These are phyloP conservation scores for Eospalax fontanierii DNA, from an alignment of 2,797 vertebrate species.

Conservation along the genomic window DNA sequence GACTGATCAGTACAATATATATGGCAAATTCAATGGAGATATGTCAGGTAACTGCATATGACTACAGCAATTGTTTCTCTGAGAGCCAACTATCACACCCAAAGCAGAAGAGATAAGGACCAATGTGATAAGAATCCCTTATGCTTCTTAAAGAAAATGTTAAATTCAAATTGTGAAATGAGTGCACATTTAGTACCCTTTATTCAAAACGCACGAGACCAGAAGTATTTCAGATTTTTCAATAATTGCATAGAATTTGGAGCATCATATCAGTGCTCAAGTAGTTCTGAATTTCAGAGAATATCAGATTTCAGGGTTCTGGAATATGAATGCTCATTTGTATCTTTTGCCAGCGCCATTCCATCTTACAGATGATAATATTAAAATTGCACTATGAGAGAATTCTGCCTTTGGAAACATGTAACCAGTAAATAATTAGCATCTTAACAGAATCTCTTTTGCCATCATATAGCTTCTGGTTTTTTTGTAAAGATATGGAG, in stretches of 20 bases:
- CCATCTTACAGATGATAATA: slow-evolving; percentile 43
- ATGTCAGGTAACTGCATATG: slow-evolving; percentile 56
- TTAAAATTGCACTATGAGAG: slow-evolving; percentile 50
- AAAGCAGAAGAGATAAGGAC: slow-evolving; percentile 65
- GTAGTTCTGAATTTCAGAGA: background rate
- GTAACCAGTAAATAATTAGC: slow-evolving; percentile 61
- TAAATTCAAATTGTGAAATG: slow-evolving; percentile 65
- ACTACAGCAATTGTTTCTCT: slow-evolving; percentile 68
- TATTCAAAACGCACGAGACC: background rate
- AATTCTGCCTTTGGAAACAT: slow-evolving; percentile 48
- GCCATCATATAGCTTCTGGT: background rate
- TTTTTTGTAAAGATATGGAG: background rate
- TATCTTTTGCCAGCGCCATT: slow-evolving; percentile 47
- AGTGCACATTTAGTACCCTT: background rate
- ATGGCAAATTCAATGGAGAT: slow-evolving; percentile 53
- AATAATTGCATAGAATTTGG: background rate
- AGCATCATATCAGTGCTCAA: background rate
- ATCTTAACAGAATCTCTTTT: slow-evolving; percentile 54
- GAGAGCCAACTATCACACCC: slow-evolving; percentile 63
- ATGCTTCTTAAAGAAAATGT: slow-evolving; percentile 70
- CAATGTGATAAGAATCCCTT: slow-evolving; percentile 67
- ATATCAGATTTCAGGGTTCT: background rate
- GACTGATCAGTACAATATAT: slow-evolving; percentile 46
- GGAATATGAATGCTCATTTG: background rate
- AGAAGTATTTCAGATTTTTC: slow-evolving; percentile 14